Base-by-base conservation (phyloP, 2,113 vertebrate genomes). In the Mastomys coucha region DNA sequence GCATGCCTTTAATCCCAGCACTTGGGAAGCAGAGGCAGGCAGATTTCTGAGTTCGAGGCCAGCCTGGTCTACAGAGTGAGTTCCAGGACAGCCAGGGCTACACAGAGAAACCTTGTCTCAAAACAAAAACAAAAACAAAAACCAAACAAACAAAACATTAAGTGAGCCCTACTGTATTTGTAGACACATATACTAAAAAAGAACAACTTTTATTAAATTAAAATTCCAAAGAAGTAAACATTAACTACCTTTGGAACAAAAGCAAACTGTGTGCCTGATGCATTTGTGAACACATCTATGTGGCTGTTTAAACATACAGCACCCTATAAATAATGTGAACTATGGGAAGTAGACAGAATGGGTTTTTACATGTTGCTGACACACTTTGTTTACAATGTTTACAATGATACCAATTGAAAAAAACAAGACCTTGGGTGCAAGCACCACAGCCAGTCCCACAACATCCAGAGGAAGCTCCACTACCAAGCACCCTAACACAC, bases 221-320 rank as follows among this genome's bases (percentile, higher is more conserved):
- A 82, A 85, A 94, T 94, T 45, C n/a, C 89, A 91, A 84, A 88
- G 17, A 60, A 90, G 84, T 90, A 85, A 91, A 53, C 49, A 85
- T 5, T 75, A 88, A 14, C 24, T 51, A 81, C 3, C 24, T 92
- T 92, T 33, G 69, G 76, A 92, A 56, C 49, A 73, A 94, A 89
- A 58, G 91, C 63, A 89, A 91, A 76, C 63, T 51, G 5, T 70
- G 63, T 89, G 31, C 65, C 51, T 90, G n/a, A 63, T 86, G 42
- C 16, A 85, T 91, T 78, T 56, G 63, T 88, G 86, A 75, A 42
- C 56, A 56, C 9, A 0, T 89, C 77, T 73, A 22, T 58, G 10
- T 53, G 45, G 86, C 51, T 75, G 13, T 20, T 65, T 49, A 63
- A 7, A 49, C 58, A 85, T 2, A 13, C 10, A 36, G 24, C 3